Percentiles rank a stretch among this genome's conserved stretches.
Evolutionary conservation across 2,113 vertebrate genomes (phyloP).

Genomic region (Bubalus kerabau): DNA sequence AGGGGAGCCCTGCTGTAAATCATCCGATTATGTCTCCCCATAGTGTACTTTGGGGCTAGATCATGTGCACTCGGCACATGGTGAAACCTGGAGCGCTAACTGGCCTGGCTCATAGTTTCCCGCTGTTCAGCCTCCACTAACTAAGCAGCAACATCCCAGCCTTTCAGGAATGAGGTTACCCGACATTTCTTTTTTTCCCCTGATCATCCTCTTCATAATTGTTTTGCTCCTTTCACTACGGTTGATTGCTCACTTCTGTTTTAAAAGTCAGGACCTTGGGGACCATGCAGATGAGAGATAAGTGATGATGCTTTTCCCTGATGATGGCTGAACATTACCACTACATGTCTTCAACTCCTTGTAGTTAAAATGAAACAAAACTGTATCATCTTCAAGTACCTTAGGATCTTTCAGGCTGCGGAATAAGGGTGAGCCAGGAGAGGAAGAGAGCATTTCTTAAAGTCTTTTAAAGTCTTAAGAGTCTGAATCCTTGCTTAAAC

Average conservation of each 20-base stretch:
- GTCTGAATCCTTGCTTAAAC: conserved; percentile 4
- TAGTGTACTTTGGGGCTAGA: background rate
- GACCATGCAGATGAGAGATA: background rate
- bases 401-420: background rate
- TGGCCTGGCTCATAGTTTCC: background rate
- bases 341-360: background rate
- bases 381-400: background rate
- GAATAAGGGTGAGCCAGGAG: background rate
- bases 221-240: background rate
- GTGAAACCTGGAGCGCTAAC: background rate
- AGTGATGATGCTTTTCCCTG: background rate
- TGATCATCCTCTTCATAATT: background rate
- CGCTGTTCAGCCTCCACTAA: background rate
- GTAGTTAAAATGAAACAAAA: background rate
- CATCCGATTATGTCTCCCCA: background rate
- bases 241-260: background rate
- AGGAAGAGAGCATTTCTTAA: background rate
- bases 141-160: background rate
- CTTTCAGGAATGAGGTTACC: background rate
- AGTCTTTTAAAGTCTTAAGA: background rate
- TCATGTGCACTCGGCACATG: background rate
- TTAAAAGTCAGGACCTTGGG: background rate
- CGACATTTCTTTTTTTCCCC: background rate
- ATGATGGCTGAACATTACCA: background rate
- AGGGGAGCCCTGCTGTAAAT: background rate